Conservation (phyloP, 2,113 vertebrate species). For the Puma concolor region DNA sequence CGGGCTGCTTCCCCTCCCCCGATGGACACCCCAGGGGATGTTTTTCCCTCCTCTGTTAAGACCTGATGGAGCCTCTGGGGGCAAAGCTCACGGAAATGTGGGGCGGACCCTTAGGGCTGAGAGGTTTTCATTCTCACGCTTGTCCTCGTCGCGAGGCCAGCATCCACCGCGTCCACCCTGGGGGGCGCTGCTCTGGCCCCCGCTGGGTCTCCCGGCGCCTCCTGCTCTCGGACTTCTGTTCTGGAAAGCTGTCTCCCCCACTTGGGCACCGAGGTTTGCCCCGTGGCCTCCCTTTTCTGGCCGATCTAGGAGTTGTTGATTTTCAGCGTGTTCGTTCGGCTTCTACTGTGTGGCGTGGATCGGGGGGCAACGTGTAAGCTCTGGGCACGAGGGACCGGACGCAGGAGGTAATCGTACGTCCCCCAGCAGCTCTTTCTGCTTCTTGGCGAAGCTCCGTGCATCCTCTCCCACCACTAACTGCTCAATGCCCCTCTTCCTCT, state of each 20-base stretch:
- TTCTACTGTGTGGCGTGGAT: rapidly evolving
- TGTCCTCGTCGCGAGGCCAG: rapidly evolving
- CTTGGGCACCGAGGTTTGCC: not conserved
- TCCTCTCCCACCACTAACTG: rapidly evolving
- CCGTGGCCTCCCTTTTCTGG: not conserved
- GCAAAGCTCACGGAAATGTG: not conserved
- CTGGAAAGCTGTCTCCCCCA: rapidly evolving
- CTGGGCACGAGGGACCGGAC: rapidly evolving
- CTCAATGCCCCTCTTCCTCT: no score
- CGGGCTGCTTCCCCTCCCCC: no score
- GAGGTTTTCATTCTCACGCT: not conserved
- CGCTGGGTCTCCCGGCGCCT: rapidly evolving
- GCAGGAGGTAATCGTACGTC: not conserved
- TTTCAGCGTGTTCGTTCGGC: rapidly evolving
- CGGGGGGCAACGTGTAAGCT: rapidly evolving
- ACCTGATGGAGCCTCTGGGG: not conserved
- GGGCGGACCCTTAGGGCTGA: not conserved
- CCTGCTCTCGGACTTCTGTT: not conserved
- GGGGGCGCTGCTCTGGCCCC: no score
- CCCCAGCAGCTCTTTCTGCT: not conserved
- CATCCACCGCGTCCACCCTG: rapidly evolving
- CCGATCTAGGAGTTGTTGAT: not conserved
- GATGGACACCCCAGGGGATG: not conserved
- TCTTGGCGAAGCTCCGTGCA: rapidly evolving
- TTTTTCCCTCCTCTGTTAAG: not conserved